phyloP scores from a whole-genome alignment of 2,113 vertebrate genomes.

The Cnemophilus loriae region DNA sequence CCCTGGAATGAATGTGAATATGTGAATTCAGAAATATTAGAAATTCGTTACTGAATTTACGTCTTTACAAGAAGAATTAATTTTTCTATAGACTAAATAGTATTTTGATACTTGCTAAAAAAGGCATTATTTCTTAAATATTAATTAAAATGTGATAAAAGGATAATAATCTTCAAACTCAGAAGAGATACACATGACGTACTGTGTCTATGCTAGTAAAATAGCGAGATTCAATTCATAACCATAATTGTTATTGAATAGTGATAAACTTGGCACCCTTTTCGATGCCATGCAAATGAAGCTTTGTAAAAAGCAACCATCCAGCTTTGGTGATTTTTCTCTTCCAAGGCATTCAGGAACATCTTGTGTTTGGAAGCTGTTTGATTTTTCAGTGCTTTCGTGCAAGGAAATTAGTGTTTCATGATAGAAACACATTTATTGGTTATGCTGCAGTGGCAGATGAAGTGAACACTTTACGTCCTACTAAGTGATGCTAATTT shows the following conservation, averaged over 20 bases:
- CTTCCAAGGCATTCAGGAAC: background rate
- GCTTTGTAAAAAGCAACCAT: background rate
- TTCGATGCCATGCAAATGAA: background rate
- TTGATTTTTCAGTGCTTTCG: background rate
- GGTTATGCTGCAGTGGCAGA: background rate
- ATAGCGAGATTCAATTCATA: background rate
- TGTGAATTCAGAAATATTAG: background rate
- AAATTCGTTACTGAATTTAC: background rate
- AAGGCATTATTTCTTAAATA: background rate
- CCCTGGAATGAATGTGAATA: background rate
- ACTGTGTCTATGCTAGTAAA: background rate
- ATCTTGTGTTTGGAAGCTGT: background rate
- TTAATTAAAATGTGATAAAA: background rate
- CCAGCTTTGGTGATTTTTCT: background rate
- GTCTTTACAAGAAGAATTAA: background rate
- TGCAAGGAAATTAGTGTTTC: background rate
- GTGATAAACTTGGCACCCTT: background rate
- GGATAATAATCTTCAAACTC: background rate
- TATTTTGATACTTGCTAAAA: background rate
- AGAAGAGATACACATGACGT: too few species aligned
- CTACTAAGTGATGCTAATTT: accelerated
- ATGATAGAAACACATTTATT: background rate
- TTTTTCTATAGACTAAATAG: background rate
- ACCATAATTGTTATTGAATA: background rate
- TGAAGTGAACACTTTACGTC: background rate